Evolutionary conservation across 1,140 invertebrate species (phyloP).

Genomic region (Sarcophaga bullata): DNA sequence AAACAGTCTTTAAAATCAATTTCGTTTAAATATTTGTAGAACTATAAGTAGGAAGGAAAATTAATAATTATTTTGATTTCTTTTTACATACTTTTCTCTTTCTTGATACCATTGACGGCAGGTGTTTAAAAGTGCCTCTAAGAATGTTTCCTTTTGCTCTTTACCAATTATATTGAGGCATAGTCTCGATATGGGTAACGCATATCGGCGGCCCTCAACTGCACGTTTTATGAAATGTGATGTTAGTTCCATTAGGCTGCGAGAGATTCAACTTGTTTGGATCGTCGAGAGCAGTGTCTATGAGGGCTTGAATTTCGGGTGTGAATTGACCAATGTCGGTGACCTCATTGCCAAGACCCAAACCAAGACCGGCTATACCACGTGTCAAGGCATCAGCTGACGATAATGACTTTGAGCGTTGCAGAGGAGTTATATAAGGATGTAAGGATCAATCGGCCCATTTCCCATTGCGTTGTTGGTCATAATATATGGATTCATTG

Average conservation of each 20-base stretch:
- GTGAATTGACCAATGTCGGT: slow-evolving; percentile 79
- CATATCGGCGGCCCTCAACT: slow-evolving; percentile 80
- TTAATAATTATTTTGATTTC: too few relatives aligned
- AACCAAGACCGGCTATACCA: slow-evolving; percentile 71
- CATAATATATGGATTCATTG: slow-evolving; percentile 45
- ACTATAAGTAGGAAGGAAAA: background rate
- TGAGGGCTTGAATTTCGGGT: slow-evolving; percentile 74
- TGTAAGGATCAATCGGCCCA: slow-evolving; percentile 66
- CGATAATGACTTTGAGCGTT: slow-evolving; percentile 85
- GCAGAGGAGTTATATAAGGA: slow-evolving; percentile 59
- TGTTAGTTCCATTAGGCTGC: slow-evolving; percentile 85
- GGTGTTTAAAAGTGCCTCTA: slow-evolving; percentile 87
- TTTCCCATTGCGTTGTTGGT: slow-evolving; percentile 41
- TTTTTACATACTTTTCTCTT: slow-evolving; percentile 70
- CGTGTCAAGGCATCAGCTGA: slow-evolving; percentile 75
- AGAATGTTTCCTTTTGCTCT: slow-evolving; percentile 86
- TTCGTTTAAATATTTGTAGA: background rate
- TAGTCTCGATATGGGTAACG: slow-evolving; percentile 81
- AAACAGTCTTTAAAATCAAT: background rate
- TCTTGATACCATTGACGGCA: slow-evolving; percentile 92
- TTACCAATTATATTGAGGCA: slow-evolving; percentile 86
- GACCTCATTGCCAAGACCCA: slow-evolving; percentile 70
- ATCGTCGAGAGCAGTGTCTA: slow-evolving; percentile 80
- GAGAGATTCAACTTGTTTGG: slow-evolving; percentile 80
- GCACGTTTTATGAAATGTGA: slow-evolving; percentile 80